phyloP scores from a whole-genome alignment of 2,113 vertebrate species.

The Cygnus buccinator region DNA sequence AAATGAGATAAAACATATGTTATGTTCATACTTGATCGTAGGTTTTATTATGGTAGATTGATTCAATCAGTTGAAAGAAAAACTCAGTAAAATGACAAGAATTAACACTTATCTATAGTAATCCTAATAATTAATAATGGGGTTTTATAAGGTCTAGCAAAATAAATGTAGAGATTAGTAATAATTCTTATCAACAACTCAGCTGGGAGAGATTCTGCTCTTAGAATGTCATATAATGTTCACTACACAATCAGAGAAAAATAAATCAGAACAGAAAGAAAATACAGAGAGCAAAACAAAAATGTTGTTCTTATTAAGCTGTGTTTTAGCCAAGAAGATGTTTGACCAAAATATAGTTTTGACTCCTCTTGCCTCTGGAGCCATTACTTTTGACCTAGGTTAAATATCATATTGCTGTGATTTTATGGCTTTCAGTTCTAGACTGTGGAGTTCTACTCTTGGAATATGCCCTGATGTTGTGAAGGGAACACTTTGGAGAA shows the following conservation, averaged over 20 bases:
- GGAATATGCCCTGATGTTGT: rapidly evolving
- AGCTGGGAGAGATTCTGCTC: background rate
- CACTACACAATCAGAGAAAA: background rate
- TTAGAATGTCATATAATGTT: background rate
- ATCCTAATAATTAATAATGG: background rate
- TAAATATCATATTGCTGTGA: background rate
- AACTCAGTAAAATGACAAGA: background rate
- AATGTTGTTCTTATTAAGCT: background rate
- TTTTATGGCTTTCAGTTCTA: background rate
- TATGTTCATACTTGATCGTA: background rate
- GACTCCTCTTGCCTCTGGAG: background rate
- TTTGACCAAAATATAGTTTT: rapidly evolving
- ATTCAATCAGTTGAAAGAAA: background rate
- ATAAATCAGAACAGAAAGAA: background rate
- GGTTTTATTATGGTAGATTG: background rate
- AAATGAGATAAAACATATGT: background rate
- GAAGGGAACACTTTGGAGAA: background rate
- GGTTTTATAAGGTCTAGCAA: background rate
- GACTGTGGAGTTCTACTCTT: background rate
- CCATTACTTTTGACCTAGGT: background rate
- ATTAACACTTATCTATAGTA: background rate
- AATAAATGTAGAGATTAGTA: background rate
- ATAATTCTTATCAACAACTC: rapidly evolving
- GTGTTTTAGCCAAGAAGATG: background rate
- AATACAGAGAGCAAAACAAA: background rate